These are phyloP conservation scores for Paedocypris sp. DNA, from an alignment of 2,113 vertebrate species.

Conservation along the genomic window DNA sequence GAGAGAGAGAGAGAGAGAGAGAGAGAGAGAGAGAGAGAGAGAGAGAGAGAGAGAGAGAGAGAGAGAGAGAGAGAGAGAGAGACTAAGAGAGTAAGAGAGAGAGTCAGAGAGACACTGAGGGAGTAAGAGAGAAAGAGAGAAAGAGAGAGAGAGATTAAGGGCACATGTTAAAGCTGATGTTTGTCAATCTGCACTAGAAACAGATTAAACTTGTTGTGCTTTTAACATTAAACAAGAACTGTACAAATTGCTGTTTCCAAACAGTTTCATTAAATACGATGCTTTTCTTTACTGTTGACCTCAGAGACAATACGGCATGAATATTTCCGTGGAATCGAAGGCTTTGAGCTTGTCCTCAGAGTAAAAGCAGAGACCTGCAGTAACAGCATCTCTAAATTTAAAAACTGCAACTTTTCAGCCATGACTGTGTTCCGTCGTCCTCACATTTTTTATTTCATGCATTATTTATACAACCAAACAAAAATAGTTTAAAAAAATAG, in stretches of 20 bases:
- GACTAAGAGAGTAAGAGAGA: too few relatives aligned
- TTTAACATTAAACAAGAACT: neutral
- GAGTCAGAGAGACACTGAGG: too few relatives aligned
- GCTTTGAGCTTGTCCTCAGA: neutral
- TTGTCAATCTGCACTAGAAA: too few relatives aligned
- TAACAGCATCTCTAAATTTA: slow-evolving; percentile 20
- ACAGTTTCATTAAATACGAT: neutral
- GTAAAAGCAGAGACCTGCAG: slow-evolving; percentile 2
- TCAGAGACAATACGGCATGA: neutral
- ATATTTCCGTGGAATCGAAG: neutral
- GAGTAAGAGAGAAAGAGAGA: too few relatives aligned
- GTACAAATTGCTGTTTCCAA: neutral
- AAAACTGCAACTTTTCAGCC: slow-evolving; percentile 1
- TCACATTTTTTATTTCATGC: slow-evolving; percentile 1
- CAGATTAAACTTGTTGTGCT: neutral
- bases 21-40: too few relatives aligned
- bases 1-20: too few relatives aligned
- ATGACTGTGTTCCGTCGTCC: too few relatives aligned
- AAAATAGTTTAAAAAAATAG: neutral
- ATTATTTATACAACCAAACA: slow-evolving; percentile 13
- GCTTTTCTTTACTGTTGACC: neutral
- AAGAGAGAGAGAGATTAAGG: too few relatives aligned
- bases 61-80: too few relatives aligned
- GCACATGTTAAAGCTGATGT: too few relatives aligned
- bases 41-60: too few relatives aligned